These are phyloP conservation scores for Allacma fusca DNA, from an alignment of 2,888 invertebrate genomes.

Conservation along the genomic window DNA sequence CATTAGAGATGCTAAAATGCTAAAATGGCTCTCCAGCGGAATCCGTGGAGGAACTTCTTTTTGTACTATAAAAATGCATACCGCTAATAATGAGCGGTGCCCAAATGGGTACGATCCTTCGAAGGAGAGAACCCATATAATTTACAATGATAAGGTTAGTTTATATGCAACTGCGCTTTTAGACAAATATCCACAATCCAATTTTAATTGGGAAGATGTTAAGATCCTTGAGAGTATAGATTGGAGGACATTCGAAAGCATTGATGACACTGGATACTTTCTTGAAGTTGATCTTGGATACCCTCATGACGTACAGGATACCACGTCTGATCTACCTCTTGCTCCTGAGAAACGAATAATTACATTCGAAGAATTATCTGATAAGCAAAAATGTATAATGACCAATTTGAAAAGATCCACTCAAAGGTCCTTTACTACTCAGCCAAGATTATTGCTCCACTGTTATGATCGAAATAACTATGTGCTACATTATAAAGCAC, in stretches of 20 bases:
- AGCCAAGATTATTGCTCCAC: not conserved
- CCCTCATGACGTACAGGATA: not conserved
- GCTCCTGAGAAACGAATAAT: not conserved
- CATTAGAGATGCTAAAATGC: not conserved
- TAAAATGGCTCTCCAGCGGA: not conserved
- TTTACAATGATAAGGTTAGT: not conserved
- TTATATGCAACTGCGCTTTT: not conserved
- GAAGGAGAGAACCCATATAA: not conserved
- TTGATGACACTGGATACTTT: not conserved
- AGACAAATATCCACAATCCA: not conserved
- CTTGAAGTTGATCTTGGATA: not conserved
- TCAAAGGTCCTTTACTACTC: not conserved
- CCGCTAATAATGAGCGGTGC: not conserved
- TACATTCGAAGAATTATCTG: not conserved
- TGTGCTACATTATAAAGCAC: constrained; percentile 11
- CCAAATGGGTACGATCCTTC: not conserved
- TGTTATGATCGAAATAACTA: not conserved
- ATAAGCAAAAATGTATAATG: too few species aligned
- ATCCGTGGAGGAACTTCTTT: not conserved
- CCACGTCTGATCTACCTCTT: not conserved
- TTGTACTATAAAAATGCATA: not conserved
- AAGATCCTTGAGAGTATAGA: not conserved
- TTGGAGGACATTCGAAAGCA: not conserved
- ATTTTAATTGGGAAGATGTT: not conserved
- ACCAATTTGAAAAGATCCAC: too few species aligned